phyloP scores from a whole-genome alignment of 2,888 invertebrate species.

The Drosophila gaucha region DNA sequence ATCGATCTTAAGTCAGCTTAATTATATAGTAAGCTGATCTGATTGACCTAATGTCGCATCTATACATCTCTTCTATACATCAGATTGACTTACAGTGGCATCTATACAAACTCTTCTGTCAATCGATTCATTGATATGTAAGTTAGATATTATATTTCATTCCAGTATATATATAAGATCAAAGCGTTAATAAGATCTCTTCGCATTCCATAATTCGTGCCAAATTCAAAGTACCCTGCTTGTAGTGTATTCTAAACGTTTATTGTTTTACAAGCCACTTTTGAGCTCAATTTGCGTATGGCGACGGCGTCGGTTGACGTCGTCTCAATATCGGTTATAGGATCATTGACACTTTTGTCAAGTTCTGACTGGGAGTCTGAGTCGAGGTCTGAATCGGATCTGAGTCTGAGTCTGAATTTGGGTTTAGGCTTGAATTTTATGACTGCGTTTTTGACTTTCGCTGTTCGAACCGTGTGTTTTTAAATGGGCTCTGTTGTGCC shows the following conservation, averaged over 20 bases:
- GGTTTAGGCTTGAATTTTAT: conserved; percentile 42
- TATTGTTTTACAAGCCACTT: conserved; percentile 76
- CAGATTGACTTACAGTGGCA: too few species aligned
- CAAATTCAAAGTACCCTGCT: background rate
- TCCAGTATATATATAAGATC: too few species aligned
- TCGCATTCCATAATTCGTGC: background rate
- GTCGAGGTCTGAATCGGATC: conserved; percentile 4
- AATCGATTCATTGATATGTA: too few species aligned
- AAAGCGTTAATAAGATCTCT: background rate
- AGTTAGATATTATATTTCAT: too few species aligned
- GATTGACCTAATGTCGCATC: too few species aligned
- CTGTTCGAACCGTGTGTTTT: conserved; percentile 30
- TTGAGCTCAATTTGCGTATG: conserved; percentile 71
- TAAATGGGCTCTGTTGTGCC: conserved; percentile 13
- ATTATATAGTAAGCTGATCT: too few species aligned
- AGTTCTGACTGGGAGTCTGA: conserved; percentile 19
- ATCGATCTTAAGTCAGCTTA: too few species aligned
- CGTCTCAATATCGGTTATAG: conserved; percentile 77
- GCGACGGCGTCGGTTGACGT: conserved; percentile 27
- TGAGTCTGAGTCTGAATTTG: conserved; percentile 8
- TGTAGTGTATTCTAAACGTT: conserved; percentile 56
- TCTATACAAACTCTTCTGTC: too few species aligned
- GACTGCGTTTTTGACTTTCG: conserved; percentile 62
- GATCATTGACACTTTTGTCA: conserved; percentile 77
- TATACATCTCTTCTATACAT: too few species aligned